A percentile compares a stretch with the other conserved stretches of the same genome.
These are phyloP conservation scores for Coregonus ussuriensis DNA, from an alignment of 2,797 vertebrate species.

Conservation along the genomic window DNA sequence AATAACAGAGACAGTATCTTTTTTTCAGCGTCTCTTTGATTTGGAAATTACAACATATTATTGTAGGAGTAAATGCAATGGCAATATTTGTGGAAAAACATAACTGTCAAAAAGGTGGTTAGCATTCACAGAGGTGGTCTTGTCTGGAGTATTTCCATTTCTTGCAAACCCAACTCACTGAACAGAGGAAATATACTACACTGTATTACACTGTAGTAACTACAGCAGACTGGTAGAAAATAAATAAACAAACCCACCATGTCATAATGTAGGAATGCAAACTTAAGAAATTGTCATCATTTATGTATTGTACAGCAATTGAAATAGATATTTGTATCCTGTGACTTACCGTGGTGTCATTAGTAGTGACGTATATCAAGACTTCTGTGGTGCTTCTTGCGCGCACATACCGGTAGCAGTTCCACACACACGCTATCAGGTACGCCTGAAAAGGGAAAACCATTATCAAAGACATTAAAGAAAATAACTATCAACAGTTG, in stretches of 20 bases:
- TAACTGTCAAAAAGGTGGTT: constrained; percentile 27
- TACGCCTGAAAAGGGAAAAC: constrained; percentile 79
- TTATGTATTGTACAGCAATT: background rate
- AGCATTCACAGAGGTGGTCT: constrained; percentile 30
- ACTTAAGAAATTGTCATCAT: background rate
- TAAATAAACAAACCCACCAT: background rate
- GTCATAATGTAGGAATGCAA: background rate
- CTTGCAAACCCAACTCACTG: constrained; percentile 1
- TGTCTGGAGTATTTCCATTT: background rate
- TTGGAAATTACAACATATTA: constrained; percentile 15
- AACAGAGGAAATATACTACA: background rate
- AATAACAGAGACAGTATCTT: constrained; percentile 16
- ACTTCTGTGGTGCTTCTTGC: constrained; percentile 85
- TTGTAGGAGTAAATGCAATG: constrained; percentile 8
- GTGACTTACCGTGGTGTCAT: constrained; percentile 89
- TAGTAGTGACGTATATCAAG: constrained; percentile 93
- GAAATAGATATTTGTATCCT: background rate
- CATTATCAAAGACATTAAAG: background rate
- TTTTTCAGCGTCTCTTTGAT: constrained; percentile 28
- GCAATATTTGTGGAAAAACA: constrained; percentile 18
- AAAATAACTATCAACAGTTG: background rate
- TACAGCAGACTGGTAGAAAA: background rate
- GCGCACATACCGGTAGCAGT: constrained; percentile 95
- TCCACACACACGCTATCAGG: constrained; percentile 96
- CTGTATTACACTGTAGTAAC: background rate